phyloP scores from a whole-genome alignment of 2,113 vertebrate species.

The Cyanistes caeruleus region DNA sequence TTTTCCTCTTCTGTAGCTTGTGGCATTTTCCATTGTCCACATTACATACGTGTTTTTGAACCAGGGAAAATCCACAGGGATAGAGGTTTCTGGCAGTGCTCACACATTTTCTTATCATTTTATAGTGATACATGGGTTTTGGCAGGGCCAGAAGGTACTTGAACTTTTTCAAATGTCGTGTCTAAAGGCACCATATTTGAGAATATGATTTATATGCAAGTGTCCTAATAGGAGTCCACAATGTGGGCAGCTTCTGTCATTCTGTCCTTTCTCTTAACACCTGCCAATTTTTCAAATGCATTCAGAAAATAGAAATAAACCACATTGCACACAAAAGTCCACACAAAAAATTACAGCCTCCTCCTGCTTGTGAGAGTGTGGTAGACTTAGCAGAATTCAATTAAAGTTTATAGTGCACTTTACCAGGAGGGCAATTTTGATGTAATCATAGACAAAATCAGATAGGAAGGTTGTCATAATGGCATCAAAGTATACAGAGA shows the following conservation, averaged over 20 bases:
- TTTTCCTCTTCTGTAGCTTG: not conserved
- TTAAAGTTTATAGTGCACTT: constrained; percentile 6
- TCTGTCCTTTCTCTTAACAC: not conserved
- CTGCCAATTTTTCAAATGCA: not conserved
- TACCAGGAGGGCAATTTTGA: constrained; percentile 17
- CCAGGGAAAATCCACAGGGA: not conserved
- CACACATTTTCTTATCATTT: not conserved
- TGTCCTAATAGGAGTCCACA: not conserved
- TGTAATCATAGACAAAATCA: constrained; percentile 17
- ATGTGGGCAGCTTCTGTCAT: not conserved
- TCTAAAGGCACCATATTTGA: not conserved
- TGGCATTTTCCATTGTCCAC: not conserved
- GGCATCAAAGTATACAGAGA: not conserved
- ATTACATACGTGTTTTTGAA: rapidly evolving
- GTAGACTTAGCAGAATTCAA: constrained; percentile 1
- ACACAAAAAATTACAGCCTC: not conserved
- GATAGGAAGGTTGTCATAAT: not conserved
- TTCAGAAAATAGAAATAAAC: not conserved
- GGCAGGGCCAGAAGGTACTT: not conserved
- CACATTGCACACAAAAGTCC: not conserved
- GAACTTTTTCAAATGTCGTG: not conserved
- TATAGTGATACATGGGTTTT: not conserved
- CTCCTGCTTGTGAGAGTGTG: not conserved
- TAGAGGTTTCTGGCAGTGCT: not conserved
- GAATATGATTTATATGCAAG: not conserved